Evolutionary conservation across 2,797 vertebrate species (phyloP).

Genomic region (Rachycentron canadum): DNA sequence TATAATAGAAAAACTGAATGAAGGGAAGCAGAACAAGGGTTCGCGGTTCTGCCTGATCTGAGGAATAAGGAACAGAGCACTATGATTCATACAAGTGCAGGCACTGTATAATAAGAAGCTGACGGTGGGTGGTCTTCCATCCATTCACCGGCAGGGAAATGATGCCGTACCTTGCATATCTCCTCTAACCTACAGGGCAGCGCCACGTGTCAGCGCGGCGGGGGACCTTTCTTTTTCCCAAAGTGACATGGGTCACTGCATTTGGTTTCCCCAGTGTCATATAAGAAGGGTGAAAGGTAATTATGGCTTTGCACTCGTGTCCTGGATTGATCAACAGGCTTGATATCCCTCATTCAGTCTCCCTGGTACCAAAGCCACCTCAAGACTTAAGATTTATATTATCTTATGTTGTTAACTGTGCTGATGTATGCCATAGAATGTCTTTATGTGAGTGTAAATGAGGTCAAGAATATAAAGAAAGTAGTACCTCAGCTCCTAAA

Average conservation of each 20-base stretch:
- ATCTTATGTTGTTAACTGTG: constrained; percentile 6
- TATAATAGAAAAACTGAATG: constrained; percentile 3
- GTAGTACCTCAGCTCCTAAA: background rate
- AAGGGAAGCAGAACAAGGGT: background rate
- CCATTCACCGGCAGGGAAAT: constrained; percentile 12
- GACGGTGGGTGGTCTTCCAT: constrained; percentile 13
- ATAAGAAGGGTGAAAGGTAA: constrained; percentile 63
- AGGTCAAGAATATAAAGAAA: background rate
- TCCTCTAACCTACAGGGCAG: constrained; percentile 47
- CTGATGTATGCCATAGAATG: background rate
- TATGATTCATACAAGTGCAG: background rate
- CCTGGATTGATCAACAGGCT: constrained; percentile 20
- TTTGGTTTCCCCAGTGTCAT: constrained; percentile 36
- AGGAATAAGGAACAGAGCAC: constrained; percentile 10
- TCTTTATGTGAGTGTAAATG: background rate
- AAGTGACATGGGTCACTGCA: constrained; percentile 47
- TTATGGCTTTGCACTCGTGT: constrained; percentile 52
- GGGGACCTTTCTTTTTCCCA: constrained; percentile 31
- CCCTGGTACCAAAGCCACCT: constrained; percentile 5
- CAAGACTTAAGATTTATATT: background rate
- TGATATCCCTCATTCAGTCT: constrained; percentile 14
- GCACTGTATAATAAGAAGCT: constrained; percentile 1
- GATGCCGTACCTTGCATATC: constrained; percentile 25
- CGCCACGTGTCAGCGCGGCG: constrained; percentile 38
- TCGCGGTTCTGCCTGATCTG: constrained; percentile 2